Percentiles rank a stretch among this genome's conserved stretches.
Conservation (phyloP, 2,888 invertebrate genomes). For the Athripsodes cinereus region DNA sequence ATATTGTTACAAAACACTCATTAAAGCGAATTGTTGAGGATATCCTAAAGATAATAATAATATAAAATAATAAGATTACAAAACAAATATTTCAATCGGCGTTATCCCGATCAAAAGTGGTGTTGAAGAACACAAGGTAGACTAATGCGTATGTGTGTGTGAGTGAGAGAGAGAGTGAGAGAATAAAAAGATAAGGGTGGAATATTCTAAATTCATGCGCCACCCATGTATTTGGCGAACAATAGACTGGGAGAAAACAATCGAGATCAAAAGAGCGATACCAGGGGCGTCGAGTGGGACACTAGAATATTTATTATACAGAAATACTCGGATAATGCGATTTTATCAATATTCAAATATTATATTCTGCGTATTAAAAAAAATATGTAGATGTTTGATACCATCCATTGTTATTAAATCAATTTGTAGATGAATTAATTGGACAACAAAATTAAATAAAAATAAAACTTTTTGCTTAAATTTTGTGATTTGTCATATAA, state of each 20-base stretch:
- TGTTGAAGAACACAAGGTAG: neutral
- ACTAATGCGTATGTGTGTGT: too few relatives aligned
- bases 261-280: constrained; percentile 4
- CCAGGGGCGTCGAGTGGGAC: constrained; percentile 8
- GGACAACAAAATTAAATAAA: too few relatives aligned
- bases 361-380: too few relatives aligned
- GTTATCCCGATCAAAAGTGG: constrained; percentile 5
- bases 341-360: too few relatives aligned
- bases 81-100: neutral
- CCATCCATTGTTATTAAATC: too few relatives aligned
- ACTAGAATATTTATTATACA: constrained; percentile 3
- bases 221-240: constrained; percentile 2
- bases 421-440: too few relatives aligned
- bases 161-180: neutral
- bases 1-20: too few relatives aligned
- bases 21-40: neutral
- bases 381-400: too few relatives aligned
- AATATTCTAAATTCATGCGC: neutral
- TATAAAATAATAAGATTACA: neutral
- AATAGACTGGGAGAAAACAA: constrained; percentile 5
- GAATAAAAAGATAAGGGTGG: neutral
- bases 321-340: neutral
- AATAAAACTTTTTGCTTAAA: too few relatives aligned
- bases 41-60: neutral
- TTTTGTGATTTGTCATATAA: too few relatives aligned